Evolutionary conservation across 30 jellyfish, hydroid and myxozoan species (phyloP), one percentile per base, ranked within the genome.

Genomic region (Turritopsis dohrnii): DNA sequence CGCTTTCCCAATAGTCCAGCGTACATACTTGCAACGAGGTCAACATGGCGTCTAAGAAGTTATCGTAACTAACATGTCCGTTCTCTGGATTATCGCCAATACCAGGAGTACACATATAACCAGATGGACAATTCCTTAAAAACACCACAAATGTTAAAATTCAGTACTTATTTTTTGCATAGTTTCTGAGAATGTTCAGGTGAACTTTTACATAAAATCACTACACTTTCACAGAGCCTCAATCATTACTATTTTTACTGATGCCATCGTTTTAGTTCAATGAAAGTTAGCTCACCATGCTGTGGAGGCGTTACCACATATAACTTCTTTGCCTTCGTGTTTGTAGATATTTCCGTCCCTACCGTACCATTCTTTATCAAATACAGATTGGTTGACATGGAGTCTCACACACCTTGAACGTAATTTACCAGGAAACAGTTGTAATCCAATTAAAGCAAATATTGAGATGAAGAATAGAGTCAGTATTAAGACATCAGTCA

Each of bases 21-120:
- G 98, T 93, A 74, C 98, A 93, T 72, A 93, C 98, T 88, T 93
- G 98, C 83, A 93, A 54, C 27, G 98, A 82, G 19, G 98, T 93
- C 79, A 93, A 71, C 94, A 93, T 77, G n/a, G 98, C 96, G 21
- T 81, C 53, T 77, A 85, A 80, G 71, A 93, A 93, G 82, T 88
- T 83, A 74, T 93, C 98, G 60, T 93, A 93, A 54, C 95, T 85
- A 20, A 93, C 86, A 75, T 79, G 88, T 18, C 97, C 97, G 41
- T 85, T 24, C 52, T 88, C 86, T 1, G 96, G 96, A 69, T 93
- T 93, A 8, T 73, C 84, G 1, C 96, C 98, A 1, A 93, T 94
- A 24, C 95, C 96, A 69, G 82, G 74, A 21, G 87, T 88, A 41
- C 98, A 93, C 54, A 88, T 72, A 86, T 72, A 93, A 29, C 83